Base-by-base conservation (phyloP, 1,140 invertebrate genomes). In the Tenebrio molitor region DNA sequence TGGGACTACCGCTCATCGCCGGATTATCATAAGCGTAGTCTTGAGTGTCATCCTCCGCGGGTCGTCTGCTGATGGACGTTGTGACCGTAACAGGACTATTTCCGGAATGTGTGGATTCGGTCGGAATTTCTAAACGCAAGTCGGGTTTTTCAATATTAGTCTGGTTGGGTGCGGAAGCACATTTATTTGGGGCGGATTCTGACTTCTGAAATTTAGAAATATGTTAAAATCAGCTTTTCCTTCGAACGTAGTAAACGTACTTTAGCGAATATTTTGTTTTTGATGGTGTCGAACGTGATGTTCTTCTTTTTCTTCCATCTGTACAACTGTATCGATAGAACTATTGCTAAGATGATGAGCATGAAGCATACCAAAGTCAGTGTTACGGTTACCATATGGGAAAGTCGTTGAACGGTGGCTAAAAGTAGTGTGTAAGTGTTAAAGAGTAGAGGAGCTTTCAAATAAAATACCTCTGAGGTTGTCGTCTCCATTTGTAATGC, bases 11-110 rank as follows among this genome's bases (percentile, higher is more conserved):
- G 0, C 89, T 87, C 87, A 91, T 88, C 0, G 86, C 89, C 66
- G 87, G 88, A 79, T 91, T 91, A 74, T 91, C 90, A 75, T 91
- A 91, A 1, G 89, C 89, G 65, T 90, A 91, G 70, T 91, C 89
- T 25, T 91, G 78, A 0, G 89, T 89, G 0, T 87, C 88, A 73
- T 91, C 90, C 78, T 91, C 90, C 65, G 88, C 88, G 0, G 90
- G 89, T 53, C 81, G 69, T 53, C 82, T 72, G 68, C 78, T 82
- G 14, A 81, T 81, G 0, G 78, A 77, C 4, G 82, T 82, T 1
- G 82, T 80, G 17, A 81, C 76, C 1, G 82, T 83, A 2, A 79
- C 77, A 7, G 82, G 82, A 72, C 78, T 81, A 17, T 78, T 72
- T 16, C 78, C 81, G 1, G 79, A 78, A 2, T 76, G 74, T 12